Conservation (phyloP, 2,797 vertebrate genomes). For the Chromis chromis region DNA sequence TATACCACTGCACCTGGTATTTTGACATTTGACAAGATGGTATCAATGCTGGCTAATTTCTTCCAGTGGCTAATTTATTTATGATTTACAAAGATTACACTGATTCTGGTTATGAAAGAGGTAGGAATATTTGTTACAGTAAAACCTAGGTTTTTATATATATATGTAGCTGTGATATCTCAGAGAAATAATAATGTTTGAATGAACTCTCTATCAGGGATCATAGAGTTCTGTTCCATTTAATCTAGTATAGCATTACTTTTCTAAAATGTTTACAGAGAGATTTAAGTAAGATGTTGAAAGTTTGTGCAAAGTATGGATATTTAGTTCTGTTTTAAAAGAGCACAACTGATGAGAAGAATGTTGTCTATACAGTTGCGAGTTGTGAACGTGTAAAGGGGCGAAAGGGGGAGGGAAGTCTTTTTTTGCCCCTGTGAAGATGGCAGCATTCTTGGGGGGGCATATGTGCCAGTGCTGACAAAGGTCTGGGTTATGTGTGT, state of each 20-base stretch:
- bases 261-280: conserved; percentile 10
- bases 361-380: conserved; percentile 18
- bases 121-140: conserved; percentile 47
- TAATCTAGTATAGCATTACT: conserved; percentile 6
- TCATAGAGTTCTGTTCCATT: conserved; percentile 10
- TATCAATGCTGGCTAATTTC: conserved; percentile 71
- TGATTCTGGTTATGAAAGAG: conserved; percentile 53
- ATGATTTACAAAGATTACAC: conserved; percentile 62
- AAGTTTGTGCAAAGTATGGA: conserved; percentile 2
- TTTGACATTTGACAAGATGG: conserved; percentile 72
- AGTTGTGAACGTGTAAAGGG: conserved; percentile 47
- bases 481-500: conserved; percentile 52
- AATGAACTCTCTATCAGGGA: conserved; percentile 24
- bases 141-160: conserved; percentile 28
- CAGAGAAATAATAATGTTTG: conserved; percentile 31
- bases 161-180: conserved; percentile 17
- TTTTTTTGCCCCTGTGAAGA: conserved; percentile 84
- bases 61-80: conserved; percentile 68
- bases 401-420: conserved; percentile 28
- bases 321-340: conserved; percentile 20
- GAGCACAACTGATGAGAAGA: conserved; percentile 34
- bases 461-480: conserved; percentile 71
- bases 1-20: conserved; percentile 74
- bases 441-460: conserved; percentile 75
- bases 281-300: conserved; percentile 12